Conservation (phyloP, 2,797 vertebrate species). For the Ambastaia sidthimunki region DNA sequence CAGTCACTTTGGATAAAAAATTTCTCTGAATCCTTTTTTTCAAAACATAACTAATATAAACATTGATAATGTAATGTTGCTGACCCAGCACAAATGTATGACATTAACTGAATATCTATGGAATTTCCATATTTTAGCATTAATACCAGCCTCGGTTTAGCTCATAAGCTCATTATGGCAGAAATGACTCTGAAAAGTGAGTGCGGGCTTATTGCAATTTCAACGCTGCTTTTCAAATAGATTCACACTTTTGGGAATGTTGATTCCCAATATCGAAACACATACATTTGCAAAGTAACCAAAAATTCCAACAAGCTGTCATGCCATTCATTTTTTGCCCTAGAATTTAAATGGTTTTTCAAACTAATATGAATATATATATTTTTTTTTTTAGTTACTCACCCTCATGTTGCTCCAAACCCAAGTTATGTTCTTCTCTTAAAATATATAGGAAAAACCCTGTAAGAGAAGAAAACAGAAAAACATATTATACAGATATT, state of each 20-base stretch:
- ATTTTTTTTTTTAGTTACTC: neutral
- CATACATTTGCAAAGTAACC: too few species aligned
- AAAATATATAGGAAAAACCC: too few species aligned
- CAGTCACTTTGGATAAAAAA: conserved; percentile 44
- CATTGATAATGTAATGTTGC: conserved; percentile 15
- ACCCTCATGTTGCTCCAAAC: neutral
- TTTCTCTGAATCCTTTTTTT: neutral
- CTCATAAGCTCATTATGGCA: neutral
- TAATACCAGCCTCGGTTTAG: neutral
- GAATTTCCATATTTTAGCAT: neutral
- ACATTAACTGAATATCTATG: neutral
- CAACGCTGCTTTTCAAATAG: neutral
- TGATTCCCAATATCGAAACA: neutral
- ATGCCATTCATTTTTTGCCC: too few species aligned
- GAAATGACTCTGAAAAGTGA: neutral
- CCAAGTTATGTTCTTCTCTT: too few species aligned
- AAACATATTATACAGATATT: too few species aligned
- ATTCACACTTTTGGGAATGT: neutral
- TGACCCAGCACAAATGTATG: neutral
- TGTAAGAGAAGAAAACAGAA: too few species aligned
- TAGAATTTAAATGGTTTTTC: neutral
- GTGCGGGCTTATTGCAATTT: neutral
- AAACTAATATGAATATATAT: neutral
- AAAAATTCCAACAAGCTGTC: too few species aligned
- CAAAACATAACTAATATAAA: conserved; percentile 30